Evolutionary conservation across 2,888 invertebrate genomes (phyloP), one percentile per base, ranked within the genome.

Genomic region (Idaea biselata): DNA sequence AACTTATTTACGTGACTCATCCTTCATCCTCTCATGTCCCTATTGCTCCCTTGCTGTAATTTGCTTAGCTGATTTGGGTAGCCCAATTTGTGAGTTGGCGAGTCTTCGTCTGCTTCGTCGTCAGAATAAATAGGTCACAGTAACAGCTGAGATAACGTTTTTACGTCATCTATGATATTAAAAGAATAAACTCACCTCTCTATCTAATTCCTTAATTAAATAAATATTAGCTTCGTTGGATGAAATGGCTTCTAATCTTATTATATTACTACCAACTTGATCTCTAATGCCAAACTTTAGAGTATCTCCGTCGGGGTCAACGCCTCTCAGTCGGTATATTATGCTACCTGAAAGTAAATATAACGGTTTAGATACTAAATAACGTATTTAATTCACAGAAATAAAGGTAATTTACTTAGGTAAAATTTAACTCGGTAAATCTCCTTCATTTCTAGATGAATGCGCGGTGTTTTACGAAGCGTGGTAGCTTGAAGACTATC

Each of bases 191-290:
- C 80, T 88, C 87, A 97, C 97, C 94, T 98, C 98, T 89, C 98
- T 94, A 93, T 98, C 98, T 79, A 98, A 94, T 90, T 97, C 96
- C 93, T 96, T 97, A 88, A 96, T 95, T 84, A 98, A 94, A 89
- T 96, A 97, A 79, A 98, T 94, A 87, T 97, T 95, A 74, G 98
- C 98, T 93, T 97, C 97, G 84, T 95, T 96, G 76, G 94, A 93
- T 76, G 95, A 95, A 76, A 95, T 94, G 88, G 95, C 96, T 93
- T 97, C 96, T 77, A 98, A 95, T 83, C 95, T 94, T 82, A 98
- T 95, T 71, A 98, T 95, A 85, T 97, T 96, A 87, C 96, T 96
- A 77, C 96, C 97, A 59, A 95, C 94, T 74, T 97, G 96, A 71
- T 96, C 95, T 79, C 95, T 94, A 67, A 97, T 94, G 61, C 97